Conservation (phyloP, 2,888 invertebrate genomes). For the Mythimna pallens region DNA sequence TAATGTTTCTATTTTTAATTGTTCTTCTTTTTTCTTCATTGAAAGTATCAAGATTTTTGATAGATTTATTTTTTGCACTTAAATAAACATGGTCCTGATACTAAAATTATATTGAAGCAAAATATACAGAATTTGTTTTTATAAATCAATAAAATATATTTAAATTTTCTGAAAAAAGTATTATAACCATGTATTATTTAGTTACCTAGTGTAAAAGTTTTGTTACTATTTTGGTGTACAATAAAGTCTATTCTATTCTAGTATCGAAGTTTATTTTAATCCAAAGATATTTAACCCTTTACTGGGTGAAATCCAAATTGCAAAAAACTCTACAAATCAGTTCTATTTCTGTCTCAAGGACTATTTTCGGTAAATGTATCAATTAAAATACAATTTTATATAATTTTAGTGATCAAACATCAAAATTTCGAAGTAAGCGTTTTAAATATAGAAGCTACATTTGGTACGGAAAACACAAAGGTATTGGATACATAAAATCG, state of each 20-base stretch:
- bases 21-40: background rate
- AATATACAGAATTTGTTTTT: background rate
- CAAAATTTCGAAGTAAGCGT: background rate
- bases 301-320: background rate
- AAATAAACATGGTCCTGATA: too few relatives aligned
- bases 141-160: background rate
- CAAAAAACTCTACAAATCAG: background rate
- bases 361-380: background rate
- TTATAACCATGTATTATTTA: too few relatives aligned
- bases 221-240: too few relatives aligned
- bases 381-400: background rate
- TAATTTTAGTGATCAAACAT: background rate
- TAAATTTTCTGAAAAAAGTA: background rate
- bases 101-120: too few relatives aligned
- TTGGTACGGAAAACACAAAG: constrained; percentile 16
- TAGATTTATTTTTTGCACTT: too few relatives aligned
- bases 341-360: background rate
- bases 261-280: background rate
- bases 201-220: too few relatives aligned
- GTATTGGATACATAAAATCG: constrained; percentile 53
- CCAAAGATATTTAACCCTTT: background rate
- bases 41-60: too few relatives aligned
- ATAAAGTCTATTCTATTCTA: too few relatives aligned
- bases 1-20: background rate
- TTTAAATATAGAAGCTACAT: background rate